phyloP scores from a whole-genome alignment of 2,888 invertebrate species.

The Diploptera punctata region DNA sequence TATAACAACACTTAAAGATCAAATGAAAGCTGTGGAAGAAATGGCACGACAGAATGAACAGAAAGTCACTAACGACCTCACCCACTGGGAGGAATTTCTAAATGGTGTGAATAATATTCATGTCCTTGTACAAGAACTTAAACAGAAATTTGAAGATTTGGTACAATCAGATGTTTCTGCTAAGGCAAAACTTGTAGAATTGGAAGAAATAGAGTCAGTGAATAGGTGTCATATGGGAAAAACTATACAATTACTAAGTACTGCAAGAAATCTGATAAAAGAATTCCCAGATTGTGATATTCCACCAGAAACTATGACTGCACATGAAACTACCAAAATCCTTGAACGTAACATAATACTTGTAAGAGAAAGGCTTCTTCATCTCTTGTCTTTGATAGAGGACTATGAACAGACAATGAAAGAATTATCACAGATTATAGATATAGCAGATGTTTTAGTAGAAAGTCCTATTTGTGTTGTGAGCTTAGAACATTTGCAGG shows the following conservation, averaged over 20 bases:
- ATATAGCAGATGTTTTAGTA: slow-evolving; percentile 81
- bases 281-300: slow-evolving; percentile 74
- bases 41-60: slow-evolving; percentile 66
- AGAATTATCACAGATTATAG: slow-evolving; percentile 85
- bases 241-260: slow-evolving; percentile 66
- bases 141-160: slow-evolving; percentile 60
- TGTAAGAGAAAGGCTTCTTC: slow-evolving; percentile 78
- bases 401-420: slow-evolving; percentile 89
- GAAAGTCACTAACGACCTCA: slow-evolving; percentile 65
- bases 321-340: slow-evolving; percentile 68
- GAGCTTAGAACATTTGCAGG: slow-evolving; percentile 80
- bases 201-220: slow-evolving; percentile 72
- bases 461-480: slow-evolving; percentile 78
- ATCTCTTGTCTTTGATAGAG: slow-evolving; percentile 76
- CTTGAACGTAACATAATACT: slow-evolving; percentile 72
- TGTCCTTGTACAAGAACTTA: slow-evolving; percentile 58
- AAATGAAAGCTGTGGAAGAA: slow-evolving; percentile 73
- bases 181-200: slow-evolving; percentile 68
- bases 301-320: slow-evolving; percentile 69
- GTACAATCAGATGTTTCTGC: slow-evolving; percentile 69
- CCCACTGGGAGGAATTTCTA: slow-evolving; percentile 75
- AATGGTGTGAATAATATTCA: slow-evolving; percentile 66
- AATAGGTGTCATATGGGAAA: slow-evolving; percentile 69
- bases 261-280: slow-evolving; percentile 67
- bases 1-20: slow-evolving; percentile 66